Percentiles rank a stretch among this genome's conserved stretches.
Conservation (phyloP, 2,888 invertebrate genomes). For the Apamea monoglypha region DNA sequence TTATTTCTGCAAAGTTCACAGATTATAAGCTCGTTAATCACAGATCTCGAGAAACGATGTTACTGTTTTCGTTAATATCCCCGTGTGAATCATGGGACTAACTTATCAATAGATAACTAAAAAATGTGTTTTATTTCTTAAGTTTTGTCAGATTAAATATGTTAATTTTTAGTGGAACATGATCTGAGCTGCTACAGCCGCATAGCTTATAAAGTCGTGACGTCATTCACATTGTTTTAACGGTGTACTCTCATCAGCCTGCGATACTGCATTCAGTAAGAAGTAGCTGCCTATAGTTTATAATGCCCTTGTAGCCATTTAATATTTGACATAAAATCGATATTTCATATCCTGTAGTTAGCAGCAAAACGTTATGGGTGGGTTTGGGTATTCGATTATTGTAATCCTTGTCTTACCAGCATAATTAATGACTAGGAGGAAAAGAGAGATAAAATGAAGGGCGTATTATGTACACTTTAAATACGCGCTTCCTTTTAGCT, state of each 20-base stretch:
- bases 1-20: too few species aligned
- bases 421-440: not conserved
- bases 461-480: not conserved
- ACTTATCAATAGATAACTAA: not conserved
- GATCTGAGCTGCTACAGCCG: not conserved
- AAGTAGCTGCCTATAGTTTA: not conserved
- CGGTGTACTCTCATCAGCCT: not conserved
- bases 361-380: not conserved
- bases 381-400: not conserved
- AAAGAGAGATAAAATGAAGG: conserved; percentile 16
- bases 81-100: not conserved
- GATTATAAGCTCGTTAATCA: too few species aligned
- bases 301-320: not conserved
- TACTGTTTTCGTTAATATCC: not conserved
- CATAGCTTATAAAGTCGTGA: not conserved
- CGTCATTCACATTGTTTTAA: not conserved
- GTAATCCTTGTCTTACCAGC: conserved; percentile 12
- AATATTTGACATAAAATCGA: not conserved
- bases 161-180: too few species aligned
- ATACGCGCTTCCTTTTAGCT: too few species aligned
- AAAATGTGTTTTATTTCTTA: not conserved
- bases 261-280: not conserved
- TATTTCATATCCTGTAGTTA: not conserved
- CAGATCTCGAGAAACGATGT: not conserved
- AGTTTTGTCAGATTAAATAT: not conserved